Evolutionary conservation across 2,888 invertebrate genomes (phyloP).

Genomic region (Osmoderma eremita): DNA sequence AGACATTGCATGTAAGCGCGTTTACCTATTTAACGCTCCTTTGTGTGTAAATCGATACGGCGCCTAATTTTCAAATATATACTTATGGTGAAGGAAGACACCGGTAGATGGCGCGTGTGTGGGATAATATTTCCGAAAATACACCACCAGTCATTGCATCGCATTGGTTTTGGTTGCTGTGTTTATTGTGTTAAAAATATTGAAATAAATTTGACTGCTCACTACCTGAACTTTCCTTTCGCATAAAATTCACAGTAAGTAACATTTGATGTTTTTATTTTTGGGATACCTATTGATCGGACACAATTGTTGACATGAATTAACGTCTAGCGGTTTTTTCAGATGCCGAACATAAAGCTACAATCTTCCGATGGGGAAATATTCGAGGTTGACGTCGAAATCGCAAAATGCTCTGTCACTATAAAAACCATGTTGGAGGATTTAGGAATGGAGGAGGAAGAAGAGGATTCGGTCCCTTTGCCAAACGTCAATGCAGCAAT

Average conservation of each 20-base stretch:
- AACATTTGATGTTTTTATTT: neutral
- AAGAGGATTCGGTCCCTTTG: conserved; percentile 94
- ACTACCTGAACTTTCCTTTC: neutral
- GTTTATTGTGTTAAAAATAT: conserved; percentile 15
- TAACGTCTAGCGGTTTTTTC: conserved; percentile 42
- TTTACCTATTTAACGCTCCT: neutral
- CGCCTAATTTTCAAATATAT: conserved; percentile 1
- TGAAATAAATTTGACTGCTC: neutral
- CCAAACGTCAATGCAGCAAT: conserved; percentile 98
- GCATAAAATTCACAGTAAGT: conserved; percentile 10
- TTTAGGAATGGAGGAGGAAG: conserved; percentile 90
- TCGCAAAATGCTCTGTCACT: conserved; percentile 97
- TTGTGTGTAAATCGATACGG: neutral
- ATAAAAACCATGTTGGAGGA: conserved; percentile 99
- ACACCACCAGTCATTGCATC: neutral
- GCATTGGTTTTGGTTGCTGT: conserved; percentile 6
- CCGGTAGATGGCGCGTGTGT: neutral
- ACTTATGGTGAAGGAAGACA: neutral
- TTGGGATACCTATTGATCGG: no score
- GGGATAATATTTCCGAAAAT: neutral
- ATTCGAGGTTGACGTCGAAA: conserved; percentile 96
- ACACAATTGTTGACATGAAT: no score
- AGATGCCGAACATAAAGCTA: conserved; percentile 95
- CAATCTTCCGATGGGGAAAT: conserved; percentile 96
- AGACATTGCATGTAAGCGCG: no score